Evolutionary conservation across 2,113 vertebrate species (phyloP).

Genomic region (Gopherus flavomarginatus): DNA sequence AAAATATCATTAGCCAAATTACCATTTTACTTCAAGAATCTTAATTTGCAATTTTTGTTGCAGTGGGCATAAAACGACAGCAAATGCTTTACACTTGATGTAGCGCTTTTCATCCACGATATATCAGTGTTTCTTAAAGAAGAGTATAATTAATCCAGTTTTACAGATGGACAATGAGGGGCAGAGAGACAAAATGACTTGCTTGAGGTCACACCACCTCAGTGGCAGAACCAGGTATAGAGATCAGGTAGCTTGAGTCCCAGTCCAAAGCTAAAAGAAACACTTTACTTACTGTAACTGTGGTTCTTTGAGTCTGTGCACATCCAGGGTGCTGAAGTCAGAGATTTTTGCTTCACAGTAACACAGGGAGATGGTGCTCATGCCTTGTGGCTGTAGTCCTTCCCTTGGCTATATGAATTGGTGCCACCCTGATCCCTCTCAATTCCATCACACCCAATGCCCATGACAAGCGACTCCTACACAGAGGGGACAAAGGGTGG

Average conservation of each 20-base stretch:
- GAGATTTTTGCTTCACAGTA: too few species aligned
- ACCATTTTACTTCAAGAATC: not conserved
- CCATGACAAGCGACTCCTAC: too few species aligned
- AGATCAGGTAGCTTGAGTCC: not conserved
- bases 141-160: not conserved
- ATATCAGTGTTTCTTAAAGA: not conserved
- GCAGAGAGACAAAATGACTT: not conserved
- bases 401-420: too few species aligned
- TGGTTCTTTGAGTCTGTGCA: too few species aligned
- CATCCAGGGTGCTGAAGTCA: too few species aligned
- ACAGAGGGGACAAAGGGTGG: too few species aligned
- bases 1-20: not conserved
- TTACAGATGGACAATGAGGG: not conserved
- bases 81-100: not conserved
- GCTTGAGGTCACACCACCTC: not conserved
- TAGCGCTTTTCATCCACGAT: not conserved
- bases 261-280: not conserved
- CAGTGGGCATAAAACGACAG: too few species aligned
- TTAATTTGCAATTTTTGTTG: not conserved
- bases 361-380: too few species aligned
- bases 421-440: too few species aligned
- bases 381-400: too few species aligned
- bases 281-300: too few species aligned
- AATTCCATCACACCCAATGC: too few species aligned
- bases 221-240: not conserved